phyloP scores from a whole-genome alignment of 2,888 invertebrate species.

The Drosophila colorata region DNA sequence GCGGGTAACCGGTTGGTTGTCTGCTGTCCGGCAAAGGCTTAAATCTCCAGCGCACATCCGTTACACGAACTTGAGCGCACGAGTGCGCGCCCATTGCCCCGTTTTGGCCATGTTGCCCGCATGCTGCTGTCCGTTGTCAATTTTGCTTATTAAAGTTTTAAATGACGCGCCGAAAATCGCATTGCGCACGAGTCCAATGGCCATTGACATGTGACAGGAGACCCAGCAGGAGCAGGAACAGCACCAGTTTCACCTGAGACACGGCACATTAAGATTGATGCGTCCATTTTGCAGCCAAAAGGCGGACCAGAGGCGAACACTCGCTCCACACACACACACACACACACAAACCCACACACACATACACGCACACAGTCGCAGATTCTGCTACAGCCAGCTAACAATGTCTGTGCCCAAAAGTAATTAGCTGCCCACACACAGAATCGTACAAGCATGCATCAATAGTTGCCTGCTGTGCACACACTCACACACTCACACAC shows the following conservation, averaged over 20 bases:
- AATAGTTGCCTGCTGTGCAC: slow-evolving; percentile 54
- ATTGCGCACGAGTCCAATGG: slow-evolving; percentile 56
- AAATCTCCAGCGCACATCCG: slow-evolving; percentile 78
- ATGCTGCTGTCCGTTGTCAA: slow-evolving; percentile 60
- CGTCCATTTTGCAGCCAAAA: slow-evolving; percentile 60
- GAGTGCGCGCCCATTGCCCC: slow-evolving; percentile 54
- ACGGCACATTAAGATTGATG: slow-evolving; percentile 75
- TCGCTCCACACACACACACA: slow-evolving; percentile 27
- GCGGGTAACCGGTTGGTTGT: not conserved
- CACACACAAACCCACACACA: slow-evolving; percentile 16
- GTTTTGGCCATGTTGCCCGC: not conserved
- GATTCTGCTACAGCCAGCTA: slow-evolving; percentile 41
- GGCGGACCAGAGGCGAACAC: slow-evolving; percentile 20
- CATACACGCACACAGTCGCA: slow-evolving; percentile 3
- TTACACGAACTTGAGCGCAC: slow-evolving; percentile 78
- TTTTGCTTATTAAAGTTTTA: slow-evolving; percentile 78
- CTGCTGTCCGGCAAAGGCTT: slow-evolving; percentile 61
- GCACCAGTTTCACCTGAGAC: slow-evolving; percentile 64
- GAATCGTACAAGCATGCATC: slow-evolving; percentile 50
- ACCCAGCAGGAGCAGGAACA: slow-evolving; percentile 8
- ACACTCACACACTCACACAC: slow-evolving; percentile 11
- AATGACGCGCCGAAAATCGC: slow-evolving; percentile 78
- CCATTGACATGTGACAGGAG: slow-evolving; percentile 73
- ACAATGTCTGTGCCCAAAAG: slow-evolving; percentile 67
- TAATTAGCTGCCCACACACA: slow-evolving; percentile 63